Evolutionary conservation across 2,113 vertebrate genomes (phyloP), one percentile per base, ranked within the genome.

Genomic region (Microtus montanus): DNA sequence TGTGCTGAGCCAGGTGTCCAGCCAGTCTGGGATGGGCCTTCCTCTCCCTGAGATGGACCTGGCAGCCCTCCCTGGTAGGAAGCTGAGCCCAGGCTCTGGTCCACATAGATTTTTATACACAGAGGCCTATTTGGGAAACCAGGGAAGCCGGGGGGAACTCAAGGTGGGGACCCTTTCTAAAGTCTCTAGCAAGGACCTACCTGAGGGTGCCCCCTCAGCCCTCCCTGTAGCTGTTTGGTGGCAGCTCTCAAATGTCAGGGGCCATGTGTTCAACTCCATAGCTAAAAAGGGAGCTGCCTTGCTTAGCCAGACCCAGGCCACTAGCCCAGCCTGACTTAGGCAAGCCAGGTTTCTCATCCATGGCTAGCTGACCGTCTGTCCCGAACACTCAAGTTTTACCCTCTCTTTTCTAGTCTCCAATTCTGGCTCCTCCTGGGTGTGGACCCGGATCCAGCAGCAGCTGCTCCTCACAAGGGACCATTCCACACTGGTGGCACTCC

Each of bases 1-100:
- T 66, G 63, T 17, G 61, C n/a, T 7, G 24, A 90, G 79, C 94
- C 94, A 95, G 86, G 96, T 79, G 83, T 96, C 96, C 5, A 0
- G 86, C 96, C 0, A 14, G 44, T 84, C 75, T 54, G 86, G 86
- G 52, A 33, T 7, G 8, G 80, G 13, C 77, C 86, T 63, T 63
- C 83, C 70, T 85, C 75, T 49, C 70, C 61, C 64, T 20, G 15
- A 9, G 0, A 75, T 24, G 2, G 22, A 79, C 71, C 96, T 77
- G 73, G 88, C 89, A 83, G 79, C 71, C 61, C 33, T 86, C 3
- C 0, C 28, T 12, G 79, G 73, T 92, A 89, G 84, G 91, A 82
- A 78, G 71, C 28, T 70, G 20, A 64, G 94, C 73, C 49, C 22
- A 24, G 47, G 83, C 58, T 41, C 64, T 35, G 1, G 9, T 11